These are phyloP conservation scores for Noctua janthe DNA, from an alignment of 2,888 invertebrate genomes.

Conservation along the genomic window DNA sequence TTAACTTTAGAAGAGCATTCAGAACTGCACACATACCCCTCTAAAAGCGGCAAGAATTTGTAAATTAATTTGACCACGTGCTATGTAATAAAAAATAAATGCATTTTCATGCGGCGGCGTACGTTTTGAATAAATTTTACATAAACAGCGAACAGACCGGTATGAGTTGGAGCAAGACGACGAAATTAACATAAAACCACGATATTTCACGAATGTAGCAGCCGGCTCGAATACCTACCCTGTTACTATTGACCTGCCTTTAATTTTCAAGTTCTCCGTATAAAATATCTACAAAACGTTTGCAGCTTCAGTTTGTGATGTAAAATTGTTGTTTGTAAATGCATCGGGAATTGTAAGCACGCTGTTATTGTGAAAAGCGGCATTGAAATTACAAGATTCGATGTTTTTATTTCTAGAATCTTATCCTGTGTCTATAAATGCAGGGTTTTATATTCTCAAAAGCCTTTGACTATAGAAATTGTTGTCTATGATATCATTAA, in stretches of 20 bases:
- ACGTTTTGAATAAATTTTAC: conserved; percentile 64
- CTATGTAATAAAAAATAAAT: conserved; percentile 50
- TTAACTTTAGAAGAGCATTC: not conserved
- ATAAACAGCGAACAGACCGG: conserved; percentile 56
- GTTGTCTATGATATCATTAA: too few relatives aligned
- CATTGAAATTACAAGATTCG: not conserved
- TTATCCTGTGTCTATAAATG: not conserved
- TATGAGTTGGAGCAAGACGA: conserved; percentile 44
- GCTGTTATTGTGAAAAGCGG: not conserved
- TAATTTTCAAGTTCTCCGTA: conserved; percentile 53
- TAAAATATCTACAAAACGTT: conserved; percentile 42
- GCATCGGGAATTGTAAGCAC: not conserved
- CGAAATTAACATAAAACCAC: conserved; percentile 58
- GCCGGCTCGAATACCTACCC: conserved; percentile 46
- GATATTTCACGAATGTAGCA: conserved; percentile 59
- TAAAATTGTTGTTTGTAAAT: conserved; percentile 31
- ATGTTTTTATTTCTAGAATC: not conserved
- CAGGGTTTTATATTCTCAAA: not conserved
- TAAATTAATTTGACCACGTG: conserved; percentile 54
- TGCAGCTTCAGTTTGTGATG: conserved; percentile 38
- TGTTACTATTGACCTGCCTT: conserved; percentile 54
- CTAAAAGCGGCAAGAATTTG: not conserved
- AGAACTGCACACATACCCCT: not conserved
- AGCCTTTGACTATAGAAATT: not conserved
- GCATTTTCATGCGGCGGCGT: conserved; percentile 44